These are phyloP conservation scores for Tetramorium simillimum DNA, from an alignment of 1,140 invertebrate genomes.

Conservation along the genomic window DNA sequence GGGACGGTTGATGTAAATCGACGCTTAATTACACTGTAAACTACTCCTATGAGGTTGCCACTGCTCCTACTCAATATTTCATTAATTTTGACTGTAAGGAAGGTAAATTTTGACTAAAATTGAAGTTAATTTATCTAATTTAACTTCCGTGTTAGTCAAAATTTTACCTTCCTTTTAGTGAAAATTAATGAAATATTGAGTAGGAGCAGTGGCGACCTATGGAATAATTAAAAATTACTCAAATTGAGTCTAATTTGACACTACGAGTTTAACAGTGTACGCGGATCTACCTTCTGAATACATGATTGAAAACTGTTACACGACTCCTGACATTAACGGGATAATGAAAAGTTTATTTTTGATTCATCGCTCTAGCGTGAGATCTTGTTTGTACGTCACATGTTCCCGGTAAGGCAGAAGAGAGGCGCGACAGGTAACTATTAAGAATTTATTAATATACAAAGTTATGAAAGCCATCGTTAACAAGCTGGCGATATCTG, in stretches of 20 bases:
- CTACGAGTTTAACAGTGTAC: too few species aligned
- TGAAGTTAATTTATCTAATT: too few species aligned
- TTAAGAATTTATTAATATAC: constrained; percentile 53
- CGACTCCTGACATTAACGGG: constrained; percentile 11
- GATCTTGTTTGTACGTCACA: constrained; percentile 22
- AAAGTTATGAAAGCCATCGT: constrained; percentile 16
- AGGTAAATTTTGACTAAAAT: too few species aligned
- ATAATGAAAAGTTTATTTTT: constrained; percentile 18
- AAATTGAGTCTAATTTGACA: too few species aligned
- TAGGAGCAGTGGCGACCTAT: too few species aligned
- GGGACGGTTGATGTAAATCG: neutral
- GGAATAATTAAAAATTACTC: too few species aligned
- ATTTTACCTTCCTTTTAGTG: too few species aligned
- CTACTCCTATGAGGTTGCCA: too few species aligned
- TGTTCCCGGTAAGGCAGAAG: neutral
- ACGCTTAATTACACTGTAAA: neutral
- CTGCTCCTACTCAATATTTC: too few species aligned
- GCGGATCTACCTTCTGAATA: neutral
- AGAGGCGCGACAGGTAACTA: neutral
- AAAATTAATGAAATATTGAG: too few species aligned
- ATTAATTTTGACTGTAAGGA: too few species aligned
- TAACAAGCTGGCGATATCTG: constrained; percentile 31
- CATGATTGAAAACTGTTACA: neutral
- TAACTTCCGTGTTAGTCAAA: too few species aligned
- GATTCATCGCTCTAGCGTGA: constrained; percentile 12